Evolutionary conservation across 2,797 vertebrate genomes (phyloP).

Genomic region (Galaxias olidus): DNA sequence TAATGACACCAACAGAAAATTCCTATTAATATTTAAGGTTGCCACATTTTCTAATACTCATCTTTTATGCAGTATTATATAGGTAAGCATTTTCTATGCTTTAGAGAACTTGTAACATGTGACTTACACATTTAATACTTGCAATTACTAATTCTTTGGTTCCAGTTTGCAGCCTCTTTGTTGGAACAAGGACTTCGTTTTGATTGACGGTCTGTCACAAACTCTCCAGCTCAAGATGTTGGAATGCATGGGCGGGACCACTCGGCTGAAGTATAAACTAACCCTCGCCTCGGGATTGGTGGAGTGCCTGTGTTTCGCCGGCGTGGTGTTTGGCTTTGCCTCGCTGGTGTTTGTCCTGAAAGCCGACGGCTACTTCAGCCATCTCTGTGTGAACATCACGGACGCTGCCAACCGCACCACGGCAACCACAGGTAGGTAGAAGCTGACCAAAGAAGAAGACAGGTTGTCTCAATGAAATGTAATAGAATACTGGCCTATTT

Average conservation of each 20-base stretch:
- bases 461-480: too few relatives aligned
- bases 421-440: constrained; percentile 44
- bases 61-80: too few relatives aligned
- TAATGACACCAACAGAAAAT: too few relatives aligned
- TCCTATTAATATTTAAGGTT: too few relatives aligned
- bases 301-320: constrained; percentile 86
- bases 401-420: constrained; percentile 20
- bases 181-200: background rate
- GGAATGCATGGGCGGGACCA: constrained; percentile 16
- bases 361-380: constrained; percentile 77
- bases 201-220: background rate
- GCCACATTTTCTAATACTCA: too few relatives aligned
- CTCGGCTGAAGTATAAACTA: constrained; percentile 62
- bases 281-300: constrained; percentile 81
- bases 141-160: too few relatives aligned
- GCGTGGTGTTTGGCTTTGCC: constrained; percentile 84
- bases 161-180: background rate
- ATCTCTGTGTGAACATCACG: constrained; percentile 63
- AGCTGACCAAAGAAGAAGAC: too few relatives aligned
- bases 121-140: too few relatives aligned
- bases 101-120: too few relatives aligned
- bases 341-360: constrained; percentile 88
- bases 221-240: constrained; percentile 44
- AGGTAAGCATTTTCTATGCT: too few relatives aligned
- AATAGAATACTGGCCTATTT: too few relatives aligned